Evolutionary conservation across 2,888 invertebrate genomes (phyloP).

Genomic region (Orthosia gracilis): DNA sequence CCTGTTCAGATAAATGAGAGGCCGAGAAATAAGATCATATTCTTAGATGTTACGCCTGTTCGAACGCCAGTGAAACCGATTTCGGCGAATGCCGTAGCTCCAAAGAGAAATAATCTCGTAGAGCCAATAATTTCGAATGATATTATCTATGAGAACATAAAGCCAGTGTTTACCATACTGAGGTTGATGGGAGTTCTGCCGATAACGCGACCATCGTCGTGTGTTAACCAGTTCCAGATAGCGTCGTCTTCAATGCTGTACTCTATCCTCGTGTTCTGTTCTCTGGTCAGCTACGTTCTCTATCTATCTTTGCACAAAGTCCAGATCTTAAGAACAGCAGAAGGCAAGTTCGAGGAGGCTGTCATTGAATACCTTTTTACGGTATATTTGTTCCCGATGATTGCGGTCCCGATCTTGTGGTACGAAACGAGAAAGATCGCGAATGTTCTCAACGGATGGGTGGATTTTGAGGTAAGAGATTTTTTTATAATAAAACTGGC

Average conservation of each 20-base stretch:
- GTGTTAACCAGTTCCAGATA: slow-evolving; percentile 87
- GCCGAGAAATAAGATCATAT: slow-evolving; percentile 80
- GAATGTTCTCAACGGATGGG: slow-evolving; percentile 92
- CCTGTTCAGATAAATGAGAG: slow-evolving; percentile 77
- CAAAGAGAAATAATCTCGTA: slow-evolving; percentile 81
- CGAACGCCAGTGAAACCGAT: slow-evolving; percentile 77
- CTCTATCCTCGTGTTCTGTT: slow-evolving; percentile 88
- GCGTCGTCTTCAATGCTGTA: slow-evolving; percentile 91
- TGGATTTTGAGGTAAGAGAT: slow-evolving; percentile 92
- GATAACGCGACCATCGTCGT: slow-evolving; percentile 87
- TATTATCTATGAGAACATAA: slow-evolving; percentile 87
- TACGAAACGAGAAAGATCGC: slow-evolving; percentile 93
- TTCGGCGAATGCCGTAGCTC: slow-evolving; percentile 79
- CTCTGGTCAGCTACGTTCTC: slow-evolving; percentile 89
- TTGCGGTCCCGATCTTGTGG: slow-evolving; percentile 92
- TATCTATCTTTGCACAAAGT: slow-evolving; percentile 92
- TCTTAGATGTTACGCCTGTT: slow-evolving; percentile 85
- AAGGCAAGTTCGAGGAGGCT: slow-evolving; percentile 94
- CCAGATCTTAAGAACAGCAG: slow-evolving; percentile 91
- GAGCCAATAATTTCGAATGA: slow-evolving; percentile 81
- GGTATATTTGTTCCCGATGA: slow-evolving; percentile 93
- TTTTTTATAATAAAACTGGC: background rate
- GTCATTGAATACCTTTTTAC: slow-evolving; percentile 94
- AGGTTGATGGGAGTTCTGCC: slow-evolving; percentile 92
- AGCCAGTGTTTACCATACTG: slow-evolving; percentile 84